Base-by-base conservation (phyloP, 2,797 vertebrate genomes). In the Helicolenus hilgendorfi region DNA sequence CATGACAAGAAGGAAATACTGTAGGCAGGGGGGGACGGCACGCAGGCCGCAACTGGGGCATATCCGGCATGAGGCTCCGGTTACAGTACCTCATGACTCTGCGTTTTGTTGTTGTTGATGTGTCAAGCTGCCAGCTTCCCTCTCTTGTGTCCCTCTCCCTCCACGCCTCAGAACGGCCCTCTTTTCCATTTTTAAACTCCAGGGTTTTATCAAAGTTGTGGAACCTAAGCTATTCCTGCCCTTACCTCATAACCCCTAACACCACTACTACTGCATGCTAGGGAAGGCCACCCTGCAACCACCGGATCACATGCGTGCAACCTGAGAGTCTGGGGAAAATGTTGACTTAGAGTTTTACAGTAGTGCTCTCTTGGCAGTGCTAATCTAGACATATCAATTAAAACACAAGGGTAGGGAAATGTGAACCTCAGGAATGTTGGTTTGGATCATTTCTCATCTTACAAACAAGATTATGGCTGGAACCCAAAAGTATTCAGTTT, bases 141-240 rank as follows among this genome's bases (percentile, higher is more conserved):
- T 74, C 29, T 1, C 77, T 36, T 27, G 41, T 63, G 29, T 27
- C 77, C 72, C 20, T 38, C 67, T 49, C 56, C 64, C 67, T 59
- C 49, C 79, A 22, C 72, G 74, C 63, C 63, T 83, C 82, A 84
- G 86, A 88, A 74, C 29, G 35, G 33, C 5, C 60, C 81, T 85
- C 85, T 82, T 89, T 89, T 89, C 89, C 83, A 71, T 86, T 92
- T 93, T 95, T 89, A 91, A 87, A 91, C 75, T 55, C 33, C 4
- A 13, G 11, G 13, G 55, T 90, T 80, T 45, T 70, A 75, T 86
- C 56, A 80, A 45, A 41, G 79, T 83, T 49, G 22, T 90, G 68
- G 58, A 90, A 77, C 62, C 68, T 75, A 11, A 77, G 74, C 67
- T 49, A 14, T 5, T n/a, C 36, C 38, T 70, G 31, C 41, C 60